These are phyloP conservation scores for Oriolus oriolus DNA, from an alignment of 2,113 vertebrate species.

Conservation along the genomic window DNA sequence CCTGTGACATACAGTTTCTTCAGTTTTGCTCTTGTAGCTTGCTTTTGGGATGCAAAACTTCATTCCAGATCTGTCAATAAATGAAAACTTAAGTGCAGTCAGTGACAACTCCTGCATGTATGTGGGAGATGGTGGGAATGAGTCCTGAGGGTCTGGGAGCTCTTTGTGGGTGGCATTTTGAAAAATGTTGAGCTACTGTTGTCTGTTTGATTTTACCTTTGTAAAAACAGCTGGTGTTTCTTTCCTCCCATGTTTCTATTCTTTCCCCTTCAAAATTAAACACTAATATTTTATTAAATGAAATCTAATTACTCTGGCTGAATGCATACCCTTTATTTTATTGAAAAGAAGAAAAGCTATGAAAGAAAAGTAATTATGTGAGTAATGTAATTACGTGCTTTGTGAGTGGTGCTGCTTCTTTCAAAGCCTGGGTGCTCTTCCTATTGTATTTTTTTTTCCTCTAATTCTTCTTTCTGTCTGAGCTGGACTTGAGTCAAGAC, in stretches of 20 bases:
- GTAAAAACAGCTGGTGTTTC: background rate
- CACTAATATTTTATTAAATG: constrained; percentile 8
- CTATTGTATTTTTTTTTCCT: background rate
- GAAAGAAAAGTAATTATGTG: constrained; percentile 39
- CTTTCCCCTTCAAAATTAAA: background rate
- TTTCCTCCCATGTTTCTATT: background rate
- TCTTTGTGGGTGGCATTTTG: accelerated
- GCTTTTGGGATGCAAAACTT: background rate
- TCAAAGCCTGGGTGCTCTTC: background rate
- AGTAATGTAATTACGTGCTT: background rate
- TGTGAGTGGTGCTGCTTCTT: background rate
- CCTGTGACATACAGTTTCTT: background rate
- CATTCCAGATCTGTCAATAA: background rate
- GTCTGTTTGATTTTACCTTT: background rate
- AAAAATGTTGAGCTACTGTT: background rate
- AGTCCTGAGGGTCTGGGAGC: background rate
- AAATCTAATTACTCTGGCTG: constrained; percentile 37
- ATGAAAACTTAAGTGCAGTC: background rate
- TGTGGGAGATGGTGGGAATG: background rate
- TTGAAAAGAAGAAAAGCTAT: background rate
- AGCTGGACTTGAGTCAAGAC: background rate
- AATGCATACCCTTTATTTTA: background rate
- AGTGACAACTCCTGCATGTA: background rate
- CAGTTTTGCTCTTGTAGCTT: background rate
- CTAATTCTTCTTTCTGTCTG: background rate